A percentile compares a stretch with the other conserved stretches of the same genome.
These are phyloP conservation scores for Urocolius indicus DNA, from an alignment of 2,113 vertebrate species.

Conservation along the genomic window DNA sequence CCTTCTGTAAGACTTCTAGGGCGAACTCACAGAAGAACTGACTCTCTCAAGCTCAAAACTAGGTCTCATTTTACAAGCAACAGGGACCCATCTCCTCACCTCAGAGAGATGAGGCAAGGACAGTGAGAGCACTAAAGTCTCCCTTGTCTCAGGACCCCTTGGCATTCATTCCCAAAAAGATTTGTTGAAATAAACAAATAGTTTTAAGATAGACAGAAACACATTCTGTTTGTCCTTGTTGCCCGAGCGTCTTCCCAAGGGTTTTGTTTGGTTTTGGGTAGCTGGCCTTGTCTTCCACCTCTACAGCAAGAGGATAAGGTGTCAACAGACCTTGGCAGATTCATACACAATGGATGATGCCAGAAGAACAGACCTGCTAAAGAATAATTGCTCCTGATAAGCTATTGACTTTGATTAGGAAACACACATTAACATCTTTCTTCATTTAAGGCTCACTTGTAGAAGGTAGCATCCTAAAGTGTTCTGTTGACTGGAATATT, in stretches of 20 bases:
- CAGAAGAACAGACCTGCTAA: not conserved
- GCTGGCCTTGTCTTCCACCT: not conserved
- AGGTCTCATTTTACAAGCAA: not conserved
- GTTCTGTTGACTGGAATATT: slow-evolving; percentile 59
- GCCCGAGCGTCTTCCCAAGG: not conserved
- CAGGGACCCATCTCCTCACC: no score
- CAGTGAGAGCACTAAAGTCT: not conserved
- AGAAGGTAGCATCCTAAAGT: slow-evolving; percentile 5
- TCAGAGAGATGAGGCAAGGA: not conserved
- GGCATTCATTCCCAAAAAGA: not conserved
- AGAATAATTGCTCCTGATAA: slow-evolving; percentile 27
- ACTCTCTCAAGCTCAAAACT: not conserved
- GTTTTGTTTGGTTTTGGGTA: not conserved
- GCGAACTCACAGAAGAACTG: not conserved
- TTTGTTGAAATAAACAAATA: not conserved
- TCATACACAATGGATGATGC: not conserved
- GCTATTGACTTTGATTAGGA: slow-evolving; percentile 52
- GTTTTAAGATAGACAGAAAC: not conserved
- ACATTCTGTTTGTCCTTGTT: not conserved
- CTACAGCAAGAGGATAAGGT: not conserved
- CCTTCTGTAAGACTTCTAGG: not conserved
- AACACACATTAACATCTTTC: slow-evolving; percentile 20
- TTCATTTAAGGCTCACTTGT: slow-evolving; percentile 36
- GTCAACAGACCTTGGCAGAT: not conserved
- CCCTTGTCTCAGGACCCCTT: not conserved